Evolutionary conservation across 2,113 vertebrate genomes (phyloP).

Genomic region (Charina bottae): DNA sequence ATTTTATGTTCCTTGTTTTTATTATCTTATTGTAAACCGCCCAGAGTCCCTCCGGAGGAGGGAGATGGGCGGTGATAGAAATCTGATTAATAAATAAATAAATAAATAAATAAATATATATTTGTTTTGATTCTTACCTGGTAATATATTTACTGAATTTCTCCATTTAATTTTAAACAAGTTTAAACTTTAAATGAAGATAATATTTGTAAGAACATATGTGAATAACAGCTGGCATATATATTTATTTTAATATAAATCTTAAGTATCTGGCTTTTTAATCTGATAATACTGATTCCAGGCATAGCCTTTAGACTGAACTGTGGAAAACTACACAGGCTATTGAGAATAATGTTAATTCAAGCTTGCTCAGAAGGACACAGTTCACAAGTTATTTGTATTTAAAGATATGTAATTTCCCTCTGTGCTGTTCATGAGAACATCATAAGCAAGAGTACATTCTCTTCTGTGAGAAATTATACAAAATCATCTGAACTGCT

Average conservation of each 20-base stretch:
- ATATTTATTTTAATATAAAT: not conserved
- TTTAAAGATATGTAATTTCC: not conserved
- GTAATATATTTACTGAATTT: not conserved
- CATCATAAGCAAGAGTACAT: not conserved
- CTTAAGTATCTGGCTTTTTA: not conserved
- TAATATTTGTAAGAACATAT: not conserved
- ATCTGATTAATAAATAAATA: too few relatives aligned
- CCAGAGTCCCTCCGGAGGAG: too few relatives aligned
- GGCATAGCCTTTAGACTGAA: not conserved
- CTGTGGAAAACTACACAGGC: not conserved
- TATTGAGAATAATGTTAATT: not conserved
- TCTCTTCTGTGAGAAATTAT: not conserved
- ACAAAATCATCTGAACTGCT: not conserved
- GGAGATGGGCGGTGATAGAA: too few relatives aligned
- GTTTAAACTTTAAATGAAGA: not conserved
- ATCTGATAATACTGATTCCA: not conserved
- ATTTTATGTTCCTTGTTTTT: too few relatives aligned
- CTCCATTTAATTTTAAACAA: not conserved
- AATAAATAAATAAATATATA: too few relatives aligned
- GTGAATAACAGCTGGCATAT: not conserved
- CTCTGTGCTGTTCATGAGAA: not conserved
- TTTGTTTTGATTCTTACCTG: not conserved
- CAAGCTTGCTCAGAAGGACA: not conserved
- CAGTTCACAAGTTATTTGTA: not conserved
- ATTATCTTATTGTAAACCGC: too few relatives aligned